Evolutionary conservation across 2,888 invertebrate genomes (phyloP), one percentile per base, ranked within the genome.

Genomic region (Drosophila cognata): DNA sequence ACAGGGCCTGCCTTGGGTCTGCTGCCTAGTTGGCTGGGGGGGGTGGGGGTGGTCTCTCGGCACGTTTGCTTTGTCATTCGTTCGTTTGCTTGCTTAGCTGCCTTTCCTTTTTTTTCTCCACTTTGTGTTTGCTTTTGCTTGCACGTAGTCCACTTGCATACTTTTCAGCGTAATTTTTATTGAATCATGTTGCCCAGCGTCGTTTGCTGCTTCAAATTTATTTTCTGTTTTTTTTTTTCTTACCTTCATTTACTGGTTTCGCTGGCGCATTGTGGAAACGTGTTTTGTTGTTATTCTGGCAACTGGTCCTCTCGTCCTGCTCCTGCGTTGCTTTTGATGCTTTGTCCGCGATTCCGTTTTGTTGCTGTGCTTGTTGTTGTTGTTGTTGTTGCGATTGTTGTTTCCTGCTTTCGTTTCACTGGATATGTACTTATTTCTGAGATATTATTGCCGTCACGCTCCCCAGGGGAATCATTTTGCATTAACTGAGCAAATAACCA

Each of bases 401-500:
- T 58, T 71, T 51, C 48, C 53, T 43, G 43, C 57, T 62, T 58
- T 38, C 64, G 46, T 50, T 77, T 61, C 52, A 41, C 16, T 67
- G 56, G 57, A 51, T 73, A 52, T 56, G 59, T 69, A 53, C 52
- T 59, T 71, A 78, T 64, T 79, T 83, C 76, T 76, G 68, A 69
- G 76, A 72, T 74, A 78, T 79, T 74, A 83, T 88, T 79, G 77
- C 71, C 65, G 61, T 65, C 79, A 69, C 58, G 62, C 77, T 77
- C 76, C 84, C 81, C 79, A 66, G 76, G 84, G 84, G 84, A 90
- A 88, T 90, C 83, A 84, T 88, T 88, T 89, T 88, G 90, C 88
- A 90, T 88, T 88, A 90, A 88, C 88, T 80, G 87, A 72, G 80
- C 90, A 90, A 88, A 88, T 90, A 88, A 85, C 86, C 84, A 90